Evolutionary conservation across 2,797 vertebrate genomes (phyloP).

Genomic region (Limnodromus scolopaceus): DNA sequence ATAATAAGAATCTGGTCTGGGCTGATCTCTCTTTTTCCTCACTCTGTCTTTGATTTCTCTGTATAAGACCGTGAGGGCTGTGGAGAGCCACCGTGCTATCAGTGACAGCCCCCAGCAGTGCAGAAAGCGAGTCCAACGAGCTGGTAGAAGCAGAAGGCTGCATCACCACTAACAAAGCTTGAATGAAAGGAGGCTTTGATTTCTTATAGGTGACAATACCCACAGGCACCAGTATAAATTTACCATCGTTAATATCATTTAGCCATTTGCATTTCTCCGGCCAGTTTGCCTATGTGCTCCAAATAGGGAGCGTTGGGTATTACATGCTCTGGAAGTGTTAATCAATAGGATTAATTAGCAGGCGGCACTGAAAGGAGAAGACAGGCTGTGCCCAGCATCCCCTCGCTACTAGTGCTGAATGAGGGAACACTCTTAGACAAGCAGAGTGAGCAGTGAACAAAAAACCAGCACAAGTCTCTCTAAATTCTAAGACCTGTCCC

Average conservation of each 20-base stretch:
- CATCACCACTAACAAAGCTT: neutral
- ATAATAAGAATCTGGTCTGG: neutral
- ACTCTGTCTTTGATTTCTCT: neutral
- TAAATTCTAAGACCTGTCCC: neutral
- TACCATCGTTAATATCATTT: neutral
- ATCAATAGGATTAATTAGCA: constrained; percentile 45
- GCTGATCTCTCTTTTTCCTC: neutral
- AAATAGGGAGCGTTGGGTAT: neutral
- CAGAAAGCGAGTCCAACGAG: fast-evolving
- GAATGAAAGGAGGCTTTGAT: neutral
- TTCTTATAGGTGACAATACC: neutral
- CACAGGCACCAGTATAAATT: neutral
- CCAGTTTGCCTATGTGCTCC: neutral
- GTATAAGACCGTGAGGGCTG: neutral
- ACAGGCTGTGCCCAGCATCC: neutral
- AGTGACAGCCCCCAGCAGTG: neutral
- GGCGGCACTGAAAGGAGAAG: neutral
- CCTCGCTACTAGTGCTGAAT: neutral
- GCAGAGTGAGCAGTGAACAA: neutral
- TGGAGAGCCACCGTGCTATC: neutral
- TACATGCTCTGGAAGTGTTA: neutral
- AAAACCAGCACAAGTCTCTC: neutral
- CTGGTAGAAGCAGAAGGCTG: neutral
- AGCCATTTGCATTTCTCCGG: neutral
- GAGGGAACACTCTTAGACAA: neutral